Conservation (phyloP, 2,888 invertebrate genomes). For the Bursaphelenchus okinawaensis region DNA sequence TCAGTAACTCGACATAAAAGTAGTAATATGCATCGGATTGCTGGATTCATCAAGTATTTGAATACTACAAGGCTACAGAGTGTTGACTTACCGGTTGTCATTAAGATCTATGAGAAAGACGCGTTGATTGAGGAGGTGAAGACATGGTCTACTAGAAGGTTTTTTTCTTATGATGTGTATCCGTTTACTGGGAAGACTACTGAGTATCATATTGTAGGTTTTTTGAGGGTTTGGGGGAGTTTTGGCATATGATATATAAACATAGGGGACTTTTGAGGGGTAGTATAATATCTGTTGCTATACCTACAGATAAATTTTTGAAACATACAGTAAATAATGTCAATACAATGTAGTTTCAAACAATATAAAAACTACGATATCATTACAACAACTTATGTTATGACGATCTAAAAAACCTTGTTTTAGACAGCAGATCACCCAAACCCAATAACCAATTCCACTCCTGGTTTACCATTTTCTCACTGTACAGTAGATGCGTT, state of each 20-base stretch:
- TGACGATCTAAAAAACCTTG: neutral
- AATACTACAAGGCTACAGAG: neutral
- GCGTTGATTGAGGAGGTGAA: neutral
- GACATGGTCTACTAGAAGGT: neutral
- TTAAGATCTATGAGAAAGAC: neutral
- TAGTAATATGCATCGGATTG: conserved; percentile 5
- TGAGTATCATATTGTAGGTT: conserved; percentile 2
- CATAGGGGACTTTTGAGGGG: no score
- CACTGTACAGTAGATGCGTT: conserved; percentile 8
- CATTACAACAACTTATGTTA: neutral
- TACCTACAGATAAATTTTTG: no score
- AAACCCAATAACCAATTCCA: neutral
- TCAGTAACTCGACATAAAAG: neutral
- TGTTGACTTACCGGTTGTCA: neutral
- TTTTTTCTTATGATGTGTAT: conserved; percentile 3
- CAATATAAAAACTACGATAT: neutral
- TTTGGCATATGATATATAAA: no score
- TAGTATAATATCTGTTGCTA: no score
- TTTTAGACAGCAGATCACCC: conserved; percentile 7
- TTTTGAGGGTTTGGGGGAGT: no score
- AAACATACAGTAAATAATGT: no score
- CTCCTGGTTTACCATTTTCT: conserved; percentile 8
- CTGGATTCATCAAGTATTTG: conserved; percentile 2
- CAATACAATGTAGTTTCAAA: no score
- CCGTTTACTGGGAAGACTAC: neutral